phyloP scores from a whole-genome alignment of 2,797 vertebrate genomes.

The Squalus acanthias region DNA sequence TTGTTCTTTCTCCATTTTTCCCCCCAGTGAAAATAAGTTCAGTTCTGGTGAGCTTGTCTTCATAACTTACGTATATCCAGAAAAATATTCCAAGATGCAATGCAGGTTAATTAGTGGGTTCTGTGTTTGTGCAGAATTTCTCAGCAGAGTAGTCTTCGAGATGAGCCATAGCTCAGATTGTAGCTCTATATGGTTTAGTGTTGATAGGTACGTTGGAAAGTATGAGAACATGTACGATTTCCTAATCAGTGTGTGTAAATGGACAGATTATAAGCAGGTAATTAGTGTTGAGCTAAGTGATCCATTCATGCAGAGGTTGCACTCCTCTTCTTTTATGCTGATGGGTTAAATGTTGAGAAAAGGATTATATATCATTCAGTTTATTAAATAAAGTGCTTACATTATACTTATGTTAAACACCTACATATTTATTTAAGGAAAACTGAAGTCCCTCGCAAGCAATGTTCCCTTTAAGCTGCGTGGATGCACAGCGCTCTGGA shows the following conservation, averaged over 20 bases:
- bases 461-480: too few species aligned
- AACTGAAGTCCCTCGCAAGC: neutral
- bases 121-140: neutral
- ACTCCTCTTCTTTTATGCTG: neutral
- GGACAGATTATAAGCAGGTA: neutral
- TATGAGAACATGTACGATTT: neutral
- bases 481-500: too few species aligned
- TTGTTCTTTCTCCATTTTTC: neutral
- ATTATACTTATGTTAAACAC: neutral
- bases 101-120: neutral
- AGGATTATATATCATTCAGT: neutral
- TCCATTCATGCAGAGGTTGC: neutral
- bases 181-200: neutral
- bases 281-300: neutral
- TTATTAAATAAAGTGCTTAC: neutral
- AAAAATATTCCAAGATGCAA: too few species aligned
- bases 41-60: too few species aligned
- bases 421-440: neutral
- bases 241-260: neutral
- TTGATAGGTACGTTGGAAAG: neutral
- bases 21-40: too few species aligned
- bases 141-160: neutral
- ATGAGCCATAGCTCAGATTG: neutral
- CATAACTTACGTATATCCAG: too few species aligned
- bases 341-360: neutral